Base-by-base conservation (phyloP, 2,888 invertebrate species). In the Candidula unifasciata region DNA sequence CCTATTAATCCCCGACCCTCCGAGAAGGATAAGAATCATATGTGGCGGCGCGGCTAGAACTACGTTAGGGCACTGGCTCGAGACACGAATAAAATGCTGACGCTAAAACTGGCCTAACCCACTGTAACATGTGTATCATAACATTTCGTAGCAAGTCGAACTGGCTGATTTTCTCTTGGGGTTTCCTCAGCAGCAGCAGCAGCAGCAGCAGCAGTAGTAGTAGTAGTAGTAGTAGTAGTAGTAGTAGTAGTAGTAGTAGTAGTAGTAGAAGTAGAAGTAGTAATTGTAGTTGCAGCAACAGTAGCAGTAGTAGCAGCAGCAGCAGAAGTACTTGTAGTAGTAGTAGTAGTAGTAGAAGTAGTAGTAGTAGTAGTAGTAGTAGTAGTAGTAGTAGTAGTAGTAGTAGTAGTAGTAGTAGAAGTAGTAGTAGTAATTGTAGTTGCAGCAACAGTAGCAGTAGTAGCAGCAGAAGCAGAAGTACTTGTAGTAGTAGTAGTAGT, bases 351-450 rank as follows among this genome's bases (percentile, higher is more conserved):
- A 79, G 35, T 37, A 79, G 60, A 3, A 79, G 24, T 37, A 79
- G 66, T 66, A 79, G 79, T 80, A 84, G 81, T 81, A 82, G 81
- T 81, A 81, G 85, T 81, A 82, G 86, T 85, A 86, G 85, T 82
- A 86, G 82, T 82, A 85, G 86, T 82, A 85, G 82, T 86, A 86
- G 85, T 86, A 86, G 77, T 86, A 86, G 85, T 86, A 85, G 86
- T 86, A 85, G 85, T 82, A 85, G 86, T 82, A 82, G 85, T 82
- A 86, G 85, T 85, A 85, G 85, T 85, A 85, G 85, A 82, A 86
- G 82, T 85, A 85, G 80, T 86, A 86, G 86, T 86, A 85, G 86
- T 85, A 78, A 82, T 86, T 82, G 81, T 84, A 16, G 35, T 64
- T 35, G 37, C n/a, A 54, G 54, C 33, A 37, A 66, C 21, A 33